These are phyloP conservation scores for Diphyllodes magnificus DNA, from an alignment of 2,113 vertebrate genomes.

Conservation along the genomic window DNA sequence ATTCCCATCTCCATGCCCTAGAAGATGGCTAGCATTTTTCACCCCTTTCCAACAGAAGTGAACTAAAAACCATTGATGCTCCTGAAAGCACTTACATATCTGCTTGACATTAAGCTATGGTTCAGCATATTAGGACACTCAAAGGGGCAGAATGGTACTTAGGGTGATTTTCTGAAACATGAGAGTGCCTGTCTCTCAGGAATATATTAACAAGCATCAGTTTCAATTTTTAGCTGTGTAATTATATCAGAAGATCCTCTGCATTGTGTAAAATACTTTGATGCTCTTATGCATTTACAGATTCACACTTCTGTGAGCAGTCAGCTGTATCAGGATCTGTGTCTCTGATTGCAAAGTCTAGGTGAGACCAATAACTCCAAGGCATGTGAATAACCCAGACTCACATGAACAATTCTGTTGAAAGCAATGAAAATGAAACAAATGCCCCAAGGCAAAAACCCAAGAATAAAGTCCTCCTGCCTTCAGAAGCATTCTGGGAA, in stretches of 20 bases:
- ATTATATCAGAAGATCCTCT: background rate
- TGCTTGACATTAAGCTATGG: background rate
- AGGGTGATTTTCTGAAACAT: background rate
- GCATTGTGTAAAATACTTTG: background rate
- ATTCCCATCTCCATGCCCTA: background rate
- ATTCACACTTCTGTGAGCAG: background rate
- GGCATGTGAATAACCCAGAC: background rate
- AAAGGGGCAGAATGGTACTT: background rate
- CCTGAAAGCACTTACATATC: background rate
- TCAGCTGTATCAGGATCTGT: background rate
- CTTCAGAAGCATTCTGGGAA: background rate
- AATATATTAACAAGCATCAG: background rate
- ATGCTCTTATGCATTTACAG: background rate
- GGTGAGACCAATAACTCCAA: background rate
- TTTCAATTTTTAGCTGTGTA: background rate
- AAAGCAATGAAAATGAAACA: constrained; percentile 14
- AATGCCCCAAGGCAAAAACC: background rate
- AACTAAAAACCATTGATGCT: background rate
- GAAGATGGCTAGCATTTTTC: background rate
- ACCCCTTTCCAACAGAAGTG: background rate
- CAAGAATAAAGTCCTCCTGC: background rate
- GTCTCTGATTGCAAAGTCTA: background rate
- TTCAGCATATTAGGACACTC: background rate
- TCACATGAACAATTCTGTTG: background rate
- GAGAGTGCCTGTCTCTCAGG: background rate